A percentile compares a stretch with the other conserved stretches of the same genome.
phyloP scores from a whole-genome alignment of 1,140 invertebrate species.

The Pseudomyrmex dendroicus region DNA sequence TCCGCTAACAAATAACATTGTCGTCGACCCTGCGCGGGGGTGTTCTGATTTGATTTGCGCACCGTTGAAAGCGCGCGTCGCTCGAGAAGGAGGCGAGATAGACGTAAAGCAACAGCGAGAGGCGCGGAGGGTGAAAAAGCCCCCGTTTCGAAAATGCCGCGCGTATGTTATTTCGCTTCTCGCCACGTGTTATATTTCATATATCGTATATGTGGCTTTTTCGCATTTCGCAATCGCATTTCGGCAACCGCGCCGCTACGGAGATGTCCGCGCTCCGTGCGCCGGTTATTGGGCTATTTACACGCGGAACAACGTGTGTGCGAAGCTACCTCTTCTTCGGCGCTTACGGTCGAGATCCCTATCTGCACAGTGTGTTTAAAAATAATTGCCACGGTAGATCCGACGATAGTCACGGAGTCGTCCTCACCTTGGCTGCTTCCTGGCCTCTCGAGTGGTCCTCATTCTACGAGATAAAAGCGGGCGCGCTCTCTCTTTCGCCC shows the following conservation, averaged over 20 bases:
- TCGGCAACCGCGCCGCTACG: no score
- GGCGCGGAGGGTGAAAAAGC: constrained; percentile 19
- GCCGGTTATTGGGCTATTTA: constrained; percentile 7
- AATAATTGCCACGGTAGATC: constrained; percentile 84
- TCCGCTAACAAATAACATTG: constrained; percentile 85
- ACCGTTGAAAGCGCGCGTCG: constrained; percentile 68
- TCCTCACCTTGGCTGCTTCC: constrained; percentile 75
- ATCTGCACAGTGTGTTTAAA: constrained; percentile 85
- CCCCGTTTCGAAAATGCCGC: constrained; percentile 11
- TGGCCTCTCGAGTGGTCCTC: constrained; percentile 78
- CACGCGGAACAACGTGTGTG: background rate
- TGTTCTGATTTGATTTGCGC: constrained; percentile 83
- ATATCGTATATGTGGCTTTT: no score
- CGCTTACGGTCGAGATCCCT: constrained; percentile 75
- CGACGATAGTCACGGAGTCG: constrained; percentile 85
- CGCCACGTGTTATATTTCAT: constrained; percentile 11
- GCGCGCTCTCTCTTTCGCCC: background rate
- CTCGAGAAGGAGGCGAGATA: constrained; percentile 12
- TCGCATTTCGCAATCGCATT: no score
- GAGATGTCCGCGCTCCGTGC: no score
- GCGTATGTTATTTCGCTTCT: constrained; percentile 1
- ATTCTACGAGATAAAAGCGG: constrained; percentile 77
- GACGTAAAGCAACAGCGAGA: constrained; percentile 24
- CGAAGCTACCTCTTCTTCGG: constrained; percentile 47
- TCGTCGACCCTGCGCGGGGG: constrained; percentile 79